Base-by-base conservation (phyloP, 1,140 invertebrate genomes). In the Formica exsecta region DNA sequence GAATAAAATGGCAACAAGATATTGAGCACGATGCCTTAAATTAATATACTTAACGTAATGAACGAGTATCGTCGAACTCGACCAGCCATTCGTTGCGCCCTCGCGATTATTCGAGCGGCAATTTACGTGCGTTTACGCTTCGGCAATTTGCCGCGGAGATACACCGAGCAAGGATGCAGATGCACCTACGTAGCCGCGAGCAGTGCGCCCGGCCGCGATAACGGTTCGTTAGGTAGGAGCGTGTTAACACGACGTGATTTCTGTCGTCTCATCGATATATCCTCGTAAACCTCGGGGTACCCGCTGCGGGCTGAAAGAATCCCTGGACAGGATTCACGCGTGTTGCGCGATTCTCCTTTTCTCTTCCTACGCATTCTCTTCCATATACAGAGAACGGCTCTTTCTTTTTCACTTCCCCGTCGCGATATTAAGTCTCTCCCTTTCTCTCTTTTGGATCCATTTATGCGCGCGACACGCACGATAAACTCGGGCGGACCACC, bases 191-290 rank as follows among this genome's bases (percentile, higher is more conserved):
- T 83, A 85, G 90, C 88, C 91, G 83, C 65, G 88, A 85, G 86
- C 85, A 87, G 75, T 75, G 84, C 86, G 88, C 61, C 48, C 70
- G 74, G 51, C 61, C 85, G 68, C 85, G 83, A 91, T 93, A 93
- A 93, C 93, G 93, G 92, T 93, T 88, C 86, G 86, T 92, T 91
- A 90, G 91, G 88, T 90, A 89, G 86, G 87, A 90, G 86, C 91
- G 87, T 89, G 92, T 93, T 93, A 93, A 91, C 92, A 85, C 89
- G 91, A 83, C 85, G 89, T 86, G 91, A 91, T 92, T 93, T 88
- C 89, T 89, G 73, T 87, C 88, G 87, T 89, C 90, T 91, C 90
- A 89, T 91, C 88, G 74, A 87, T 66, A 73, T 87, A 85, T 73
- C 57, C 73, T 71, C 81, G 51, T 79, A 79, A 79, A 36, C n/a